phyloP scores from a whole-genome alignment of 2,113 vertebrate genomes.

The Salvelinus fontinalis region DNA sequence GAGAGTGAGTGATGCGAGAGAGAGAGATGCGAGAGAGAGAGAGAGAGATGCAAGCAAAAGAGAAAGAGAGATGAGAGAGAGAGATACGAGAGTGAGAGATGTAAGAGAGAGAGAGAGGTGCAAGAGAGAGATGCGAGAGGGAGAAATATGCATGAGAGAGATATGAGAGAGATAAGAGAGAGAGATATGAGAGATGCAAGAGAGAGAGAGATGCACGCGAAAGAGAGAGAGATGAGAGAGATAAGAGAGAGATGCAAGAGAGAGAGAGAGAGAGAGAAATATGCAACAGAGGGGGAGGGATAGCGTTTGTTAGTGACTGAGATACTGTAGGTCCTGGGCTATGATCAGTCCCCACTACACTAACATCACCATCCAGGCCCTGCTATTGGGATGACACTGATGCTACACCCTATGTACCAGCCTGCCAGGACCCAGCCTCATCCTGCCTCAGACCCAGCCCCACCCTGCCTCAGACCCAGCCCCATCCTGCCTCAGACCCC shows the following conservation, averaged over 20 bases:
- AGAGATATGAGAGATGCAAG: too few species aligned
- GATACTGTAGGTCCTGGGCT: background rate
- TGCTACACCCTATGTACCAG: background rate
- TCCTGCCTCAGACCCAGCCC: too few species aligned
- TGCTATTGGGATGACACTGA: background rate
- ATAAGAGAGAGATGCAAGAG: background rate
- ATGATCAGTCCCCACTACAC: background rate
- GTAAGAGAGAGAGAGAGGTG: background rate
- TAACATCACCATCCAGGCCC: background rate
- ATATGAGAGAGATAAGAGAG: too few species aligned
- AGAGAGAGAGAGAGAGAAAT: background rate
- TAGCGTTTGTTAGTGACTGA: background rate
- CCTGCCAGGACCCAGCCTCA: background rate
- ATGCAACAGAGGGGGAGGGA: background rate
- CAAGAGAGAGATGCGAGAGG: too few species aligned
- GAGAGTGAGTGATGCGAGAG: too few species aligned
- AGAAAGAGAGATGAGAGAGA: background rate
- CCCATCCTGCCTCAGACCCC: background rate
- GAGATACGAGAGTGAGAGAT: background rate
- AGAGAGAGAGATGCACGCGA: background rate
- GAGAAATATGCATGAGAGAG: background rate
- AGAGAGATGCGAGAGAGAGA: background rate
- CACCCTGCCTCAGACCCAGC: background rate
- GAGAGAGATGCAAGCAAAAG: background rate
- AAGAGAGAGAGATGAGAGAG: background rate